Evolutionary conservation across 1,140 invertebrate species (phyloP).

Genomic region (Apocrypta bakeri): DNA sequence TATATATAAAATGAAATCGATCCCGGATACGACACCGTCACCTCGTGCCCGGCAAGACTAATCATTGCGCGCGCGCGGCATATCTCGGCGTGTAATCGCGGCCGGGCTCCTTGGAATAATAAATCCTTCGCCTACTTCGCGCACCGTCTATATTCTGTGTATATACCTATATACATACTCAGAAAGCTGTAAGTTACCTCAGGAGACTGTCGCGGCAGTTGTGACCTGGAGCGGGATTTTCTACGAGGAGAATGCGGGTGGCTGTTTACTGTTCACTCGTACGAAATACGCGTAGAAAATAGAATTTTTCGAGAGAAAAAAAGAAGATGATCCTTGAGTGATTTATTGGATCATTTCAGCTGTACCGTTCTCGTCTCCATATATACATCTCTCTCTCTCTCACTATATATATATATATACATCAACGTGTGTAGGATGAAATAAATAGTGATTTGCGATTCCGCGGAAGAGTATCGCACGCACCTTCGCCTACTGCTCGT

Average conservation of each 20-base stretch:
- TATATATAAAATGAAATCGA: neutral
- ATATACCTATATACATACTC: too few species aligned
- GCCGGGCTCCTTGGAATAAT: neutral
- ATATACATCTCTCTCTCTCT: too few species aligned
- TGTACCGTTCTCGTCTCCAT: too few species aligned
- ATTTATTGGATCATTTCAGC: too few species aligned
- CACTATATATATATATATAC: too few species aligned
- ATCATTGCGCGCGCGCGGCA: constrained; percentile 1
- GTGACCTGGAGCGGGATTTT: neutral
- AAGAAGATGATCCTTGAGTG: neutral
- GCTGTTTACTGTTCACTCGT: neutral
- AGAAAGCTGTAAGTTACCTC: too few species aligned
- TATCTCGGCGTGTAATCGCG: constrained; percentile 1
- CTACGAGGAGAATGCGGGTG: neutral
- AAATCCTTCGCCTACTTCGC: constrained; percentile 14
- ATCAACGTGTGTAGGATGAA: too few species aligned
- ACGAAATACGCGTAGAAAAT: neutral
- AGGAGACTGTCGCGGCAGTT: too few species aligned
- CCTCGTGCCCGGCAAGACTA: constrained; percentile 39
- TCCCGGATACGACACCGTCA: constrained; percentile 26
- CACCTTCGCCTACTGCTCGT: too few species aligned
- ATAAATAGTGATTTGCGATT: too few species aligned
- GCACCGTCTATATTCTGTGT: too few species aligned
- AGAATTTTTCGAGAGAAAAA: neutral
- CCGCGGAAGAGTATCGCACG: too few species aligned